Evolutionary conservation across 2,797 vertebrate genomes (phyloP).

Genomic region (Phrynocephalus vlangalii): DNA sequence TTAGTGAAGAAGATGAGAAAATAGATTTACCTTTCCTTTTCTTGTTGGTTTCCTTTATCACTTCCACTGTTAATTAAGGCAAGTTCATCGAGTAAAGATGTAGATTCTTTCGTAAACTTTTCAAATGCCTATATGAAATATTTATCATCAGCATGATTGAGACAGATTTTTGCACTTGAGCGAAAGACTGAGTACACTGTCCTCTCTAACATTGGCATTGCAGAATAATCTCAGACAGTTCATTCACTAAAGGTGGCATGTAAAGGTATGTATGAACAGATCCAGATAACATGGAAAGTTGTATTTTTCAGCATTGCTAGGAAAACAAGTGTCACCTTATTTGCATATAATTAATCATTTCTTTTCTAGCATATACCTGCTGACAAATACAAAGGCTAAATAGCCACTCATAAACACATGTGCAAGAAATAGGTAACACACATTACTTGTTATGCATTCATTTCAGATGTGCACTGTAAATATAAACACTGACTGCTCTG

Average conservation of each 20-base stretch:
- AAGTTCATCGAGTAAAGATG: constrained; percentile 93
- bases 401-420: constrained; percentile 11
- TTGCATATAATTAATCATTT: background rate
- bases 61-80: constrained; percentile 93
- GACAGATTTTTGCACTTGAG: background rate
- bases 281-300: background rate
- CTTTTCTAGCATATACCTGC: background rate
- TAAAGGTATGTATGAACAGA: background rate
- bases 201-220: background rate
- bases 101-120: constrained; percentile 98
- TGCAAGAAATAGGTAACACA: background rate
- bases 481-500: background rate
- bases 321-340: background rate
- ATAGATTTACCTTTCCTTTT: constrained; percentile 87
- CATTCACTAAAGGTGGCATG: background rate
- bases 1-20: background rate
- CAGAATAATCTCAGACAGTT: background rate
- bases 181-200: background rate
- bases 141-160: constrained; percentile 43
- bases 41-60: constrained; percentile 89
- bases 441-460: background rate
- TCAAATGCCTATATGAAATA: constrained; percentile 89
- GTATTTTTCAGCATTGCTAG: background rate
- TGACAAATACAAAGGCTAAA: background rate
- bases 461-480: background rate